Evolutionary conservation across 2,113 vertebrate genomes (phyloP).

Genomic region (Serinus canaria): DNA sequence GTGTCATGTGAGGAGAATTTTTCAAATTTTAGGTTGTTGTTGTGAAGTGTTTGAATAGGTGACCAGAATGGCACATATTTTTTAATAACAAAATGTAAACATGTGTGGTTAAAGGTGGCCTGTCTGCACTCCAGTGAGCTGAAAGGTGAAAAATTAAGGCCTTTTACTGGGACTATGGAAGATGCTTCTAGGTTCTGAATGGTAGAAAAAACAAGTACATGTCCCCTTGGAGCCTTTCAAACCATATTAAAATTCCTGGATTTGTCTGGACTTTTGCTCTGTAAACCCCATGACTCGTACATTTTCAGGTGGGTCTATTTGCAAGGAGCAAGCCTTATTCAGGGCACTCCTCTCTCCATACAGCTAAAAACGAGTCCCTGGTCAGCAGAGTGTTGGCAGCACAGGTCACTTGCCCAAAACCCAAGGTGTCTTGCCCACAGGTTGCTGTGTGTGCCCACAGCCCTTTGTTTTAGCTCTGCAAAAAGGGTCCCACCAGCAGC

Average conservation of each 20-base stretch:
- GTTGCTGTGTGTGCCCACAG: neutral
- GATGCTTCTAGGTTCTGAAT: neutral
- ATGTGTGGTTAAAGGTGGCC: neutral
- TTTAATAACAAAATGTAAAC: neutral
- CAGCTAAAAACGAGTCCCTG: neutral
- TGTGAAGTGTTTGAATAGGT: neutral
- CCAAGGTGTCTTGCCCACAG: neutral
- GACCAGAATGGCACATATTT: neutral
- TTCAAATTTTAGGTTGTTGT: neutral
- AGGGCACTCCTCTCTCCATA: accelerated
- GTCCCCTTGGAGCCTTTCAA: neutral
- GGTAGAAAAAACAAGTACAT: neutral
- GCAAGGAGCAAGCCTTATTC: neutral
- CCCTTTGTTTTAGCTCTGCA: neutral
- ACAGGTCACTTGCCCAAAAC: neutral
- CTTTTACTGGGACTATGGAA: neutral
- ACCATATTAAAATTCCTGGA: neutral
- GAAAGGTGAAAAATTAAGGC: neutral
- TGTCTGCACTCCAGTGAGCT: neutral
- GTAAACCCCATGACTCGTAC: neutral
- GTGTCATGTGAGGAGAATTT: neutral
- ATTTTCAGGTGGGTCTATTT: neutral
- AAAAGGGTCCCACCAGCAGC: neutral
- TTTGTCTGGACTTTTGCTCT: neutral
- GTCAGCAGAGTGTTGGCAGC: neutral